Percentiles rank a stretch among this genome's conserved stretches.
Conservation (phyloP, 2,797 vertebrate genomes). For the Parambassis ranga region DNA sequence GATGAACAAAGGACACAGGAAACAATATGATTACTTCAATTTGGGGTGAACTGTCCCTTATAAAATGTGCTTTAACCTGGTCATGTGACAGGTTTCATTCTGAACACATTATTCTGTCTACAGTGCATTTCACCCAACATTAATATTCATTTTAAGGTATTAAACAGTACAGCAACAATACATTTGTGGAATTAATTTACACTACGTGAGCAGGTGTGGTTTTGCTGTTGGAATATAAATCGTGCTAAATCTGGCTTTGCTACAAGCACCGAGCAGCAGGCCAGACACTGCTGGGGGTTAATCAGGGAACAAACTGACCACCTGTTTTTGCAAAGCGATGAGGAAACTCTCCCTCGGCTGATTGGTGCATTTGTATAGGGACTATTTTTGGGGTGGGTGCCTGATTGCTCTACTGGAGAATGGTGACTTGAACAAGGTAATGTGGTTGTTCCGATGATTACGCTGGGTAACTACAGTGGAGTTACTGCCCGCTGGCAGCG, state of each 20-base stretch:
- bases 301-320: conserved; percentile 73
- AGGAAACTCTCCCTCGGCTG: conserved; percentile 61
- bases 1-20: too few species aligned
- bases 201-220: conserved; percentile 56
- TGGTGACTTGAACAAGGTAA: conserved; percentile 45
- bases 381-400: conserved; percentile 51
- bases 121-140: conserved; percentile 27
- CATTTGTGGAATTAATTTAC: conserved; percentile 54
- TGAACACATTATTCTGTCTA: conserved; percentile 12
- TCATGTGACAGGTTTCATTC: conserved; percentile 17
- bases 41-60: too few species aligned
- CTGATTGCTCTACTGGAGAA: conserved; percentile 67
- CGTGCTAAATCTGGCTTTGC: conserved; percentile 46
- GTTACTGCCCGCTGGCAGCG: conserved; percentile 38
- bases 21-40: too few species aligned
- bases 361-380: conserved; percentile 58
- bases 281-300: conserved; percentile 60
- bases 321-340: conserved; percentile 60
- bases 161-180: conserved; percentile 31
- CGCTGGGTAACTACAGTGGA: conserved; percentile 39
- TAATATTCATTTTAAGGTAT: conserved; percentile 34
- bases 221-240: conserved; percentile 35
- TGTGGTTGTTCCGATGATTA: conserved; percentile 55
- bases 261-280: conserved; percentile 33
- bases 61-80: conserved; percentile 28